Base-by-base conservation (phyloP, 2,113 vertebrate genomes). In the Rissa tridactyla region DNA sequence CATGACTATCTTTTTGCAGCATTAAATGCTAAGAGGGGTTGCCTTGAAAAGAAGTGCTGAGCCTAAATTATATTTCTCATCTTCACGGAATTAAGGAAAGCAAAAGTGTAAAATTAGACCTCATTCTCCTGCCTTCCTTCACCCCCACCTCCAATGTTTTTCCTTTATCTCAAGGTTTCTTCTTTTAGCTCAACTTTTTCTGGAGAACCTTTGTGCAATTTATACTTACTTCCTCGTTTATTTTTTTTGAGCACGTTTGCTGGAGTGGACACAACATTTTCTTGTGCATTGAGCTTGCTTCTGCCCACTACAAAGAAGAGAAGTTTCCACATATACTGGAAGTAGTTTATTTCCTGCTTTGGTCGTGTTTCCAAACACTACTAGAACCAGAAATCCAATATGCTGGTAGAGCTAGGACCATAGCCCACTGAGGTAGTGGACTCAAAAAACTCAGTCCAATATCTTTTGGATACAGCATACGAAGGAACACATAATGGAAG, bases 291-390 rank as follows among this genome's bases (percentile, higher is more conserved):
- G 40, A 66, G 57, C 75, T 92, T 93, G 36, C 83, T 95, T 85
- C 68, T 95, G 77, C 47, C 65, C 47, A 75, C 30, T 84, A 47
- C 83, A 87, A 94, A 92, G 77, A 78, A 82, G 34, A 94, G 58
- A 90, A 66, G 15, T 84, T 91, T 94, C 80, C 61, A 44, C 44
- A 19, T 79, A 29, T 71, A 82, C 57, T 30, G 36, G 52, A 94
- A 95, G 65, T 21, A 94, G 92, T 94, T 86, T 88, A 68, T 85
- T 95, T 96, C 64, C 82, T 97, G 18, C 55, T 88, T 86, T 71
- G 73, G 30, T 89, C 57, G 66, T 96, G 46, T 70, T 94, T 96
- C 46, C 86, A 92, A 34, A 44, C 22, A 38, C 11, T 66, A 32
- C 61, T 78, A 90, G 71, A 84, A 79, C 55, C 42, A 64, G 27